Conservation (phyloP, 2,888 invertebrate genomes). For the Phlogophora meticulosa region DNA sequence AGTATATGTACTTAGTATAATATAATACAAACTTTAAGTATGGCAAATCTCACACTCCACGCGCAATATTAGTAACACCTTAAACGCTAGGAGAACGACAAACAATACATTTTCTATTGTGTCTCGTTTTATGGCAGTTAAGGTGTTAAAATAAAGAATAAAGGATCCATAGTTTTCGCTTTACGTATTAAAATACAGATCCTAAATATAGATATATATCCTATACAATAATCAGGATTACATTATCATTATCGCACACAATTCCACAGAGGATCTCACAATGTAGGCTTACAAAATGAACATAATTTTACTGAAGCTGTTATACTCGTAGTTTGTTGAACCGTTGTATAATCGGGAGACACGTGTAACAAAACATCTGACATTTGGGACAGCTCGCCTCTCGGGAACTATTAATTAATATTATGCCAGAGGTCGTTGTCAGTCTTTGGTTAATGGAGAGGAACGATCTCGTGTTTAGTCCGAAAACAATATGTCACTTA, state of each 20-base stretch:
- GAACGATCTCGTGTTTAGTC: slow-evolving; percentile 31
- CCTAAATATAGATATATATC: no score
- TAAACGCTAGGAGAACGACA: no score
- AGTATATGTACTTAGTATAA: no score
- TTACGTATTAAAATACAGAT: no score
- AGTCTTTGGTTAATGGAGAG: slow-evolving; percentile 47
- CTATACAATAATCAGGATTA: not conserved
- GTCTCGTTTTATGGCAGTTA: no score
- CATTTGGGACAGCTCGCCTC: slow-evolving; percentile 55
- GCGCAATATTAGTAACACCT: no score
- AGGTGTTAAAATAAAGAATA: no score
- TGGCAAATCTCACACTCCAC: no score
- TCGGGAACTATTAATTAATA: slow-evolving; percentile 62
- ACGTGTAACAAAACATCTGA: slow-evolving; percentile 62
- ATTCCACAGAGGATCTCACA: slow-evolving; percentile 23
- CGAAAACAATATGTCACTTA: slow-evolving; percentile 47
- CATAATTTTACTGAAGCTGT: slow-evolving; percentile 32
- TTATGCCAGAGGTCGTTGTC: slow-evolving; percentile 44
- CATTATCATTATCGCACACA: not conserved
- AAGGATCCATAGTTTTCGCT: no score
- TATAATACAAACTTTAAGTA: no score
- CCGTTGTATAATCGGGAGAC: slow-evolving; percentile 46
- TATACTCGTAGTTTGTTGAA: slow-evolving; percentile 62
- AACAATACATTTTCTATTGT: no score
- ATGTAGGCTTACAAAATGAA: slow-evolving; percentile 41